Evolutionary conservation across 2,888 invertebrate genomes (phyloP).

Genomic region (Pandemis corylana): DNA sequence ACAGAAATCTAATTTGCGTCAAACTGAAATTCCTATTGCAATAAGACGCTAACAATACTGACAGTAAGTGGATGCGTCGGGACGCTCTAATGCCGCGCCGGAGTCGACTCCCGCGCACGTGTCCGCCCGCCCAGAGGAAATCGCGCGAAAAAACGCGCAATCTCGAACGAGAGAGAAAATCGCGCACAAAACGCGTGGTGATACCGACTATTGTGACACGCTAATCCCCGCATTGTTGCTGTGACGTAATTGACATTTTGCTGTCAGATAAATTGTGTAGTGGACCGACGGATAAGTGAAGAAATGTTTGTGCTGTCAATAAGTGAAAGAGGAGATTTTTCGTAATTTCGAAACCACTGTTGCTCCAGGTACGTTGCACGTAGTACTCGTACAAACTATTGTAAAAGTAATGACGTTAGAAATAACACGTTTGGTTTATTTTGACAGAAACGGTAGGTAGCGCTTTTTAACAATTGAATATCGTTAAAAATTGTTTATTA

Average conservation of each 20-base stretch:
- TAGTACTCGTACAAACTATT: not conserved
- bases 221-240: constrained; percentile 43
- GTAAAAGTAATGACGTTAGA: not conserved
- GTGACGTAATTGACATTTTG: constrained; percentile 43
- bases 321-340: constrained; percentile 60
- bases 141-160: constrained; percentile 42
- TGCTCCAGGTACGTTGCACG: constrained; percentile 55
- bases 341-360: constrained; percentile 51
- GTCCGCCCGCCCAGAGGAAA: constrained; percentile 75
- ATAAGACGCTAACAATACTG: constrained; percentile 67
- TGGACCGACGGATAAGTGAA: constrained; percentile 52
- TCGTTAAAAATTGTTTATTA: not conserved
- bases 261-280: constrained; percentile 50
- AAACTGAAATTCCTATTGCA: constrained; percentile 54
- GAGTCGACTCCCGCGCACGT: constrained; percentile 78
- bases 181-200: constrained; percentile 38
- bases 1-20: constrained; percentile 36
- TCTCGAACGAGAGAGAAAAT: constrained; percentile 29
- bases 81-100: constrained; percentile 71
- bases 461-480: not conserved
- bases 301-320: constrained; percentile 75
- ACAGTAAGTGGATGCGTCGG: constrained; percentile 68
- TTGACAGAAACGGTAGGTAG: too few relatives aligned
- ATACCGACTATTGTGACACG: constrained; percentile 40
- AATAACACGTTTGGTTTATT: not conserved